These are phyloP conservation scores for Falco columbarius DNA, from an alignment of 2,797 vertebrate species.

Conservation along the genomic window DNA sequence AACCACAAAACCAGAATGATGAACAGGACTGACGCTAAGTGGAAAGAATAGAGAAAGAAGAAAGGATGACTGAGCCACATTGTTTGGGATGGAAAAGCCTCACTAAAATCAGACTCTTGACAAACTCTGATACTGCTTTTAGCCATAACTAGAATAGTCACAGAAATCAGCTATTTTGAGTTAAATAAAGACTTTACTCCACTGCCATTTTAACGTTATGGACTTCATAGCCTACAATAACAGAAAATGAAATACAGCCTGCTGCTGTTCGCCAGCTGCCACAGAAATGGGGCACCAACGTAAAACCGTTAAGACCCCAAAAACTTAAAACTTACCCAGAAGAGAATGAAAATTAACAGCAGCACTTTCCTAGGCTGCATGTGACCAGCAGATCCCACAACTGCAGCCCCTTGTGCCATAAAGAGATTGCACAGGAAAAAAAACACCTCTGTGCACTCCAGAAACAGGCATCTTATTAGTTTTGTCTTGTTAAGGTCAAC, in stretches of 20 bases:
- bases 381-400: background rate
- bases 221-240: background rate
- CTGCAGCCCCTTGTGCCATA: background rate
- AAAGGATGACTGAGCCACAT: background rate
- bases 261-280: background rate
- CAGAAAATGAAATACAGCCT: background rate
- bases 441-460: background rate
- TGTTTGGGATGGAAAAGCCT: background rate
- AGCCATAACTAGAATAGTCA: background rate
- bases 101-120: slow-evolving; percentile 38
- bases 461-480: background rate
- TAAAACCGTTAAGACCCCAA: background rate
- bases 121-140: background rate
- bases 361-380: background rate
- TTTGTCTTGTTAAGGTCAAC: background rate
- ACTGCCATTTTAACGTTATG: background rate
- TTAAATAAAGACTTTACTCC: slow-evolving; percentile 26
- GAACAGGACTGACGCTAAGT: background rate
- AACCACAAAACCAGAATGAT: background rate
- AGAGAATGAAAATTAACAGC: background rate
- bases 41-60: background rate
- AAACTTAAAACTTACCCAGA: background rate
- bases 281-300: background rate
- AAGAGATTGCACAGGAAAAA: background rate
- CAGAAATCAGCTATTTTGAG: slow-evolving; percentile 1